These are phyloP conservation scores for Alcedo quadribrachys DNA, from an alignment of 2,797 vertebrate genomes.

Conservation along the genomic window DNA sequence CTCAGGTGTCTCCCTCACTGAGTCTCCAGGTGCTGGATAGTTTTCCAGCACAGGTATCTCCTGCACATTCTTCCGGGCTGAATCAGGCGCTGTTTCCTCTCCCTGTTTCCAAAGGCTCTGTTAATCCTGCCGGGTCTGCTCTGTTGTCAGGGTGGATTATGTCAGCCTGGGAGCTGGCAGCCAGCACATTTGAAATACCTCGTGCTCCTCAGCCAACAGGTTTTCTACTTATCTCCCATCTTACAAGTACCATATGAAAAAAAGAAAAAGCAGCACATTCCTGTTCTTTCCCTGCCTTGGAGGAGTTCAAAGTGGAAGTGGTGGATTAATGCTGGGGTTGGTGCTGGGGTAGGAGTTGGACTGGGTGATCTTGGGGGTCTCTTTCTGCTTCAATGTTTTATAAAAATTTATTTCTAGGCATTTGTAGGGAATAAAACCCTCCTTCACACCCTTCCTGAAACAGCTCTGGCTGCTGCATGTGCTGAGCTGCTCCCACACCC, in stretches of 20 bases:
- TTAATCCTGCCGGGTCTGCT: conserved; percentile 18
- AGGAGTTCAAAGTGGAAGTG: not conserved
- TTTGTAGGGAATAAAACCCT: not conserved
- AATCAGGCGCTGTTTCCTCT: conserved; percentile 28
- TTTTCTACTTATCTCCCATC: not conserved
- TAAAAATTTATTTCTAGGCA: not conserved
- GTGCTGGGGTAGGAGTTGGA: not conserved
- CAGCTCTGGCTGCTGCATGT: not conserved
- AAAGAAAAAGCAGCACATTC: accelerated
- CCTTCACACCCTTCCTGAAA: not conserved
- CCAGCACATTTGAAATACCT: not conserved
- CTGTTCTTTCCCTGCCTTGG: not conserved
- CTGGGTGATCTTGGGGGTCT: not conserved
- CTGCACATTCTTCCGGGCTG: conserved; percentile 18
- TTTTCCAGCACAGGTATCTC: not conserved
- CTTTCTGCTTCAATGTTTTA: not conserved
- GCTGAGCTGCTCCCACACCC: not conserved
- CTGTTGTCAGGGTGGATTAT: conserved; percentile 45
- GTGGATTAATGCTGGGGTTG: not conserved
- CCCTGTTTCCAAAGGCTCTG: not conserved
- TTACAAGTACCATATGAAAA: not conserved
- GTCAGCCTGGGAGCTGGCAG: conserved; percentile 33
- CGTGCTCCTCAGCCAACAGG: not conserved
- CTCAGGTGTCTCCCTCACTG: not conserved
- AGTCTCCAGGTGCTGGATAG: not conserved